Evolutionary conservation across 2,797 vertebrate species (phyloP).

Genomic region (Diplodus sargus): DNA sequence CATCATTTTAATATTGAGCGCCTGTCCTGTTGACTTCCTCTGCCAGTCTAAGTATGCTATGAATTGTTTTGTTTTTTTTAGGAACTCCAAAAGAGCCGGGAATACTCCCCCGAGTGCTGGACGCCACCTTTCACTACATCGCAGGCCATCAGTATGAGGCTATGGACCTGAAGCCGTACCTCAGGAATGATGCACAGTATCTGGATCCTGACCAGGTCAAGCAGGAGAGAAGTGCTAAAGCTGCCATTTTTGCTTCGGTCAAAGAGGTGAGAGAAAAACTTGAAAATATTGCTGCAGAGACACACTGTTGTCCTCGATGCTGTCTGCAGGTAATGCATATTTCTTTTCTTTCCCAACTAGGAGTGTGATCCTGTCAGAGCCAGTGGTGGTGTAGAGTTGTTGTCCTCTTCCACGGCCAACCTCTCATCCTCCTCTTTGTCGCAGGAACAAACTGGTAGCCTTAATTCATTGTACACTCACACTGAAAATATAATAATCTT

Average conservation of each 20-base stretch:
- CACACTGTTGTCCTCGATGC: too few relatives aligned
- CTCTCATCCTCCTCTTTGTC: conserved; percentile 66
- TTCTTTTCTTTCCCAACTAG: conserved; percentile 48
- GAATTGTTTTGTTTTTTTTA: conserved; percentile 54
- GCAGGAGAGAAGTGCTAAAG: conserved; percentile 86
- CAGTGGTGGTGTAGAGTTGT: conserved; percentile 43
- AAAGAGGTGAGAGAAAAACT: conserved; percentile 84
- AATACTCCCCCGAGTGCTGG: conserved; percentile 89
- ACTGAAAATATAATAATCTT: neutral
- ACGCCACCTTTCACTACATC: conserved; percentile 85
- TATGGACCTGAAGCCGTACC: conserved; percentile 90
- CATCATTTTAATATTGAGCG: neutral
- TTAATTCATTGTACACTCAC: neutral
- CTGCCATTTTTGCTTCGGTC: conserved; percentile 83
- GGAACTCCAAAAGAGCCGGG: conserved; percentile 89
- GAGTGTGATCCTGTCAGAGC: conserved; percentile 68
- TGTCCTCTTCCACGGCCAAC: conserved; percentile 24
- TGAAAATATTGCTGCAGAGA: too few relatives aligned
- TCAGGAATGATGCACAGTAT: conserved; percentile 85
- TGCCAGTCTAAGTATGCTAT: neutral
- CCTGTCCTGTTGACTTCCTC: neutral
- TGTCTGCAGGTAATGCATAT: neutral
- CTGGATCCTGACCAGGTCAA: conserved; percentile 86
- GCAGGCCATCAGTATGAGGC: conserved; percentile 82
- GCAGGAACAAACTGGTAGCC: conserved; percentile 73